phyloP scores from a whole-genome alignment of 1,140 invertebrate species.

The Neotoxoptera formosana region DNA sequence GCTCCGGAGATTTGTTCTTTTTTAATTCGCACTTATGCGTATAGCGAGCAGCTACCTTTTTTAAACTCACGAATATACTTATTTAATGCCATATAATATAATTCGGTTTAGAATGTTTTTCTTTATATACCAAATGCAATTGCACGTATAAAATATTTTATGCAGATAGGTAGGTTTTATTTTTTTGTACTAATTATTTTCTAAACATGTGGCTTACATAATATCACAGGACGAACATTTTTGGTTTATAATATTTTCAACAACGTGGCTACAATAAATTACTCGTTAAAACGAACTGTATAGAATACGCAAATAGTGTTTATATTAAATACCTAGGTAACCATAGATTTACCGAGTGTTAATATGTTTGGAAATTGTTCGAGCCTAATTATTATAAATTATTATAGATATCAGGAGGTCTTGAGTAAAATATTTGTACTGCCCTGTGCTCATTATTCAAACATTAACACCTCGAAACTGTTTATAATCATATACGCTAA shows the following conservation, averaged over 20 bases:
- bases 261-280: neutral
- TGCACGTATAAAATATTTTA: neutral
- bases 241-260: neutral
- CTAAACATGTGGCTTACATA: neutral
- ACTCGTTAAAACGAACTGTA: neutral
- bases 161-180: neutral
- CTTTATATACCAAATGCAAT: neutral
- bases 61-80: neutral
- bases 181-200: neutral
- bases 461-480: neutral
- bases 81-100: neutral
- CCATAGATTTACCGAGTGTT: neutral
- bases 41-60: neutral
- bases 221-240: neutral
- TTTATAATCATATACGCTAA: neutral
- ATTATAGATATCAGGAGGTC: neutral
- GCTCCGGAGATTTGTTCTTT: neutral
- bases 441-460: neutral
- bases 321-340: neutral
- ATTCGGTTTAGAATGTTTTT: neutral
- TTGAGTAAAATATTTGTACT: neutral
- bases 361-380: neutral
- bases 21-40: slow-evolving; percentile 8
- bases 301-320: neutral
- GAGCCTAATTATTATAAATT: neutral